Evolutionary conservation across 2,888 invertebrate species (phyloP), one percentile per base, ranked within the genome.

Genomic region (Rhyacophila evoluta): DNA sequence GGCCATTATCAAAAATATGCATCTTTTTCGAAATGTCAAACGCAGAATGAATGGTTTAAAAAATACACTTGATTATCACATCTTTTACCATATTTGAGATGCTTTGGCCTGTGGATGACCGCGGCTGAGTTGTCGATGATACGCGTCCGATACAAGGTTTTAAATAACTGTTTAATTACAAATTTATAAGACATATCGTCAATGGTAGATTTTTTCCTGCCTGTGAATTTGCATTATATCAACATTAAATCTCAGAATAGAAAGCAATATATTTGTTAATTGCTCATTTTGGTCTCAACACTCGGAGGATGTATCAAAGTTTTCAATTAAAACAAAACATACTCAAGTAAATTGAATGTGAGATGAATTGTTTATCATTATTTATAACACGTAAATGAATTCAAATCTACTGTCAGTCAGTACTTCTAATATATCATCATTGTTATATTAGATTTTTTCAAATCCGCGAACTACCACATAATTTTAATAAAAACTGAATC

Each of bases 151-250:
- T 55, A 10, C 55, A 19, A 55, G 33, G 37, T 37, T 37, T 19
- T 72, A 72, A 72, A 72, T 72, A 33, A 72, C 72, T 25, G 37
- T 37, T 36, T 72, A 72, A 37, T 72, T 72, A 37, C 72, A 15
- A 37, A 36, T 72, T 72, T 72, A 72, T 72, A 19, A 37, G 25
- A 12, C 38, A n/a, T 12, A 72, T 37, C 72, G n/a, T 15, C 37
- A 19, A 5, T 19, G n/a, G 12, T 36, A 33, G 15, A 72, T 72
- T 36, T 37, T 29, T 69, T 39, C 74, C 69, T n/a, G 67, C 70
- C 74, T 78, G 74, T 29, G 19, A 37, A 78, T 78, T 78, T 74
- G 55, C 78, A 78, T 78, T 29, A 74, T 67, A 74, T 39, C 41
- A 11, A 29, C 74, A 78, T 78, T 74, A 78, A 78, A 74, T 27